A percentile compares a stretch with the other conserved stretches of the same genome.
These are phyloP conservation scores for Hartigia nigra DNA, from an alignment of 2,888 invertebrate species.

Conservation along the genomic window DNA sequence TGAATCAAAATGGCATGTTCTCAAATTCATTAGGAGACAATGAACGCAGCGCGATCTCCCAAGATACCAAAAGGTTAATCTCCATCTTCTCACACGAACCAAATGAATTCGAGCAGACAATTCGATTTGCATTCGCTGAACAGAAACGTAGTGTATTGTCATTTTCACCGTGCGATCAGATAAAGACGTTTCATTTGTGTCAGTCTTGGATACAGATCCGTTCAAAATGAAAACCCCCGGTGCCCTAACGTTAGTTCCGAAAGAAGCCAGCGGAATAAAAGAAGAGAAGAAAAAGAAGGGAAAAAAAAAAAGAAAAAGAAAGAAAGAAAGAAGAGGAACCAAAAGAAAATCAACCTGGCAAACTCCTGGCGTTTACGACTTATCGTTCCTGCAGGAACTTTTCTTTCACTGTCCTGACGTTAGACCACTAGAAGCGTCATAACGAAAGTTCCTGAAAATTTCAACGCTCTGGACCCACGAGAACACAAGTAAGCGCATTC, in stretches of 20 bases:
- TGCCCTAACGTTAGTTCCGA: neutral
- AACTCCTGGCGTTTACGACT: neutral
- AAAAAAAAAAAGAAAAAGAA: neutral
- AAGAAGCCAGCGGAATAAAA: too few species aligned
- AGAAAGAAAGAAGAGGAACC: neutral
- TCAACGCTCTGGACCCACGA: neutral
- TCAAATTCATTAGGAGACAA: conserved; percentile 2
- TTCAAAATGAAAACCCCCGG: neutral
- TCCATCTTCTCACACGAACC: conserved; percentile 2
- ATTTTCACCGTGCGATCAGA: neutral
- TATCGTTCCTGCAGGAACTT: neutral
- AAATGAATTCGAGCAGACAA: conserved; percentile 1
- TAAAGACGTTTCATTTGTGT: neutral
- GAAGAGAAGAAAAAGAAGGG: neutral
- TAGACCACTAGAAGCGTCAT: neutral
- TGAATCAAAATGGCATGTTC: conserved; percentile 6
- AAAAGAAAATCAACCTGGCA: neutral
- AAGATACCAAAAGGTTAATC: conserved; percentile 9
- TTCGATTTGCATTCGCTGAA: conserved; percentile 4
- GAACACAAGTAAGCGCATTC: neutral
- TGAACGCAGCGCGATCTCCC: neutral
- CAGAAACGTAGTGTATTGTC: neutral
- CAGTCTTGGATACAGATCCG: neutral
- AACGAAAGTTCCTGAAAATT: neutral
- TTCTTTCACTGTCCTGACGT: neutral